Evolutionary conservation across 2,888 invertebrate species (phyloP).

Genomic region (Pterostichus madidus): DNA sequence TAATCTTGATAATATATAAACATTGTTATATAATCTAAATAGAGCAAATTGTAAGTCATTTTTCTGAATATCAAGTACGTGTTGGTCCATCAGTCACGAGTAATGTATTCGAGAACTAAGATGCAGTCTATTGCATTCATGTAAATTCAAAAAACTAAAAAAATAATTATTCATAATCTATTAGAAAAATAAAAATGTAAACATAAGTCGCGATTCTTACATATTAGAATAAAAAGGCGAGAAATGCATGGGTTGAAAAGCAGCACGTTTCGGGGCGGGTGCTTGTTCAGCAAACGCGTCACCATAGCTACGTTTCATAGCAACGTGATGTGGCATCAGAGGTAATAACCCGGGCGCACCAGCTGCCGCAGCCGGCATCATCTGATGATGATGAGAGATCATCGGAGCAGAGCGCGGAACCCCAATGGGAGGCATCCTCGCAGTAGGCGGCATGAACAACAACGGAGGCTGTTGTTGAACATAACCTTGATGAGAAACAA

Average conservation of each 20-base stretch:
- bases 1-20: slow-evolving; percentile 54
- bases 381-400: not conserved
- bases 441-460: slow-evolving; percentile 71
- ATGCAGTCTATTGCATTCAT: not conserved
- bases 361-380: slow-evolving; percentile 69
- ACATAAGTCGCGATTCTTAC: slow-evolving; percentile 69
- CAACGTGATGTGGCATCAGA: slow-evolving; percentile 71
- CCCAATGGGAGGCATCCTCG: slow-evolving; percentile 69
- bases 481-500: slow-evolving; percentile 71
- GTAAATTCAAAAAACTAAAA: slow-evolving; percentile 3
- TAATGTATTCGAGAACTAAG: slow-evolving; percentile 36
- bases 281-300: slow-evolving; percentile 76
- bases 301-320: slow-evolving; percentile 76
- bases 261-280: slow-evolving; percentile 74
- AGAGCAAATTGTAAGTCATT: slow-evolving; percentile 46
- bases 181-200: not conserved
- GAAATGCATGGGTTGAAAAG: slow-evolving; percentile 75
- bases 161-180: not conserved
- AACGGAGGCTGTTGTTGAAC: slow-evolving; percentile 76
- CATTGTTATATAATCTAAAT: slow-evolving; percentile 46
- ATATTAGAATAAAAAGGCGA: slow-evolving; percentile 76
- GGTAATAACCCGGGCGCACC: slow-evolving; percentile 72
- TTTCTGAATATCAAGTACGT: slow-evolving; percentile 53
- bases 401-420: slow-evolving; percentile 44
- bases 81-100: slow-evolving; percentile 22